Percentiles rank a stretch among this genome's conserved stretches.
Evolutionary conservation across 1,140 invertebrate genomes (phyloP).

Genomic region (Hestina assimilis): DNA sequence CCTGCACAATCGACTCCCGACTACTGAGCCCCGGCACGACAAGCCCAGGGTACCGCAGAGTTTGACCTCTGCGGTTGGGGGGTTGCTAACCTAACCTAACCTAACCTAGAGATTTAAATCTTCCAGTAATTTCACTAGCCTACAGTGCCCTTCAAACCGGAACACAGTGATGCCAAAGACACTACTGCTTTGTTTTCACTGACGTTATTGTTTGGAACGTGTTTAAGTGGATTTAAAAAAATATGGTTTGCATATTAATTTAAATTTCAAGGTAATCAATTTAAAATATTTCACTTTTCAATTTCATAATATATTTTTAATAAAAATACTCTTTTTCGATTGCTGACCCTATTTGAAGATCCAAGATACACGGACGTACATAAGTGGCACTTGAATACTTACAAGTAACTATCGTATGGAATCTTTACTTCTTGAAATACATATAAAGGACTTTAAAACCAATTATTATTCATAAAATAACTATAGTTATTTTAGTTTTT

Average conservation of each 20-base stretch:
- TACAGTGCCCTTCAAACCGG: too few relatives aligned
- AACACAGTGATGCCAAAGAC: too few relatives aligned
- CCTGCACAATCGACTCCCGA: too few relatives aligned
- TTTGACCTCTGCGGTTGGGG: too few relatives aligned
- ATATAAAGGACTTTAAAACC: too few relatives aligned
- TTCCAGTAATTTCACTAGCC: too few relatives aligned
- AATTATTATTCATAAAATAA: not conserved
- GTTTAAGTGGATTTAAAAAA: not conserved
- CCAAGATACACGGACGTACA: not conserved
- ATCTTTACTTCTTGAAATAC: not conserved
- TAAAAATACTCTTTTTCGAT: not conserved
- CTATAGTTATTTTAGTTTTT: not conserved
- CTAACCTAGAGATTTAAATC: too few relatives aligned
- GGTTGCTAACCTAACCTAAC: too few relatives aligned
- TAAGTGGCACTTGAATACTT: not conserved
- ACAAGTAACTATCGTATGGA: not conserved
- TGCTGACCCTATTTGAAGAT: not conserved
- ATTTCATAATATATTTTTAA: not conserved
- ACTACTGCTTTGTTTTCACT: too few relatives aligned
- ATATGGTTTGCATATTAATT: not conserved
- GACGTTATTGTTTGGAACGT: not conserved
- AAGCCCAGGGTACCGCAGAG: too few relatives aligned
- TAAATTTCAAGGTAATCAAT: too few relatives aligned
- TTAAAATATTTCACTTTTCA: not conserved
- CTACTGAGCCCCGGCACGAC: too few relatives aligned